Percentiles rank a stretch among this genome's conserved stretches.
Evolutionary conservation across 1,140 invertebrate genomes (phyloP).

Genomic region (Drosophila serrata): DNA sequence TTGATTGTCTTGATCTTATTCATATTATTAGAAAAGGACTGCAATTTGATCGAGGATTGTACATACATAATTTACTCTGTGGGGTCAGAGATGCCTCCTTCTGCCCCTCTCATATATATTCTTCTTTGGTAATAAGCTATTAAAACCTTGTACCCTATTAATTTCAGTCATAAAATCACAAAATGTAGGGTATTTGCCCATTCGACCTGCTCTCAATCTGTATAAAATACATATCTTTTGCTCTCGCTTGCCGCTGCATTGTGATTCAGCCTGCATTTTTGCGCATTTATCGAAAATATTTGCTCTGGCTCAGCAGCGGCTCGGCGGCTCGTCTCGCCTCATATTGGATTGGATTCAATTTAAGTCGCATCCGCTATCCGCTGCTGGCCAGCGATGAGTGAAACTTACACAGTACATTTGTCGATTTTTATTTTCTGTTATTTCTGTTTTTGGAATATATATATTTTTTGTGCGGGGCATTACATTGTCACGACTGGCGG

Average conservation of each 20-base stretch:
- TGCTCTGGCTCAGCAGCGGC: conserved; percentile 45
- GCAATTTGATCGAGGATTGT: too few relatives aligned
- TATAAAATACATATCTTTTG: conserved; percentile 5
- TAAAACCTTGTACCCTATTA: background rate
- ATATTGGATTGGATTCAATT: conserved; percentile 58
- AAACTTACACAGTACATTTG: conserved; percentile 69
- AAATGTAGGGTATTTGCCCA: conserved; percentile 12
- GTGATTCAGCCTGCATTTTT: conserved; percentile 59
- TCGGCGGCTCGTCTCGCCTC: conserved; percentile 13
- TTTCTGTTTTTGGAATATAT: conserved; percentile 17
- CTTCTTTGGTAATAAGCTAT: too few relatives aligned
- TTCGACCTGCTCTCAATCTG: conserved; percentile 4
- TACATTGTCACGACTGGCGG: conserved; percentile 67
- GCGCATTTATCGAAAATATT: conserved; percentile 67
- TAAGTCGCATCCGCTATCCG: conserved; percentile 27
- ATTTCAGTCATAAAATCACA: background rate
- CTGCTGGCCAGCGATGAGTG: conserved; percentile 57
- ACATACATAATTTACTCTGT: background rate
- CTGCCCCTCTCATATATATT: background rate
- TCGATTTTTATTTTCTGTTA: conserved; percentile 56
- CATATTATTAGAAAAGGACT: too few relatives aligned
- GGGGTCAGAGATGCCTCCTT: background rate
- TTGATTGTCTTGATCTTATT: background rate
- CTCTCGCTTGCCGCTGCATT: conserved; percentile 25
- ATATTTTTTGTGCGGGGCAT: conserved; percentile 54